Evolutionary conservation across 2,113 vertebrate genomes (phyloP).

Genomic region (Camelus dromedarius): DNA sequence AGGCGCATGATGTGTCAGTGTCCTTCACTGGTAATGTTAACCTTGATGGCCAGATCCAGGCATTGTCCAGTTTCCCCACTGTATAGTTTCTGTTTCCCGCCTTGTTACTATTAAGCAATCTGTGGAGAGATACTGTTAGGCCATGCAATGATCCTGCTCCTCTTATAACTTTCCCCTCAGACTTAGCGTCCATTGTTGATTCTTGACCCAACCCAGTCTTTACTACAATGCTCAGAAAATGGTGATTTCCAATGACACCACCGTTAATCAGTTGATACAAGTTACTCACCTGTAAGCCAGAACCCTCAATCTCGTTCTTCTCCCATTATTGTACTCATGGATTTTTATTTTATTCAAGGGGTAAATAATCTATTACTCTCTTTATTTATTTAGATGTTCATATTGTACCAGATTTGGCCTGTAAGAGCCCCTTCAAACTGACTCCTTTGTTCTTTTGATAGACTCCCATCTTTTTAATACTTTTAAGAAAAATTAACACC

Average conservation of each 20-base stretch:
- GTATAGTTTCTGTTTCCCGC: neutral
- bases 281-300: neutral
- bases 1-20: neutral
- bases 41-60: neutral
- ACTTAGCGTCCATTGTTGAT: neutral
- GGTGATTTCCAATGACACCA: neutral
- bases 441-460: neutral
- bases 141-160: neutral
- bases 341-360: neutral
- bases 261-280: neutral
- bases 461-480: neutral
- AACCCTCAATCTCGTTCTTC: neutral
- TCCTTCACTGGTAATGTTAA: neutral
- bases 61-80: neutral
- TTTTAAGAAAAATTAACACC: conserved; percentile 35
- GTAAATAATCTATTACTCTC: neutral
- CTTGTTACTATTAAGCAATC: neutral
- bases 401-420: neutral
- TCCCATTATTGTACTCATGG: neutral
- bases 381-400: neutral
- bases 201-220: neutral
- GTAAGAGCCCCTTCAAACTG: neutral
- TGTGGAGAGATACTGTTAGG: neutral
- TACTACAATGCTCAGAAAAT: neutral
- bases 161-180: neutral